A percentile compares a stretch with the other conserved stretches of the same genome.
phyloP scores from a whole-genome alignment of 2,888 invertebrate species.

The Drosophila anceps region DNA sequence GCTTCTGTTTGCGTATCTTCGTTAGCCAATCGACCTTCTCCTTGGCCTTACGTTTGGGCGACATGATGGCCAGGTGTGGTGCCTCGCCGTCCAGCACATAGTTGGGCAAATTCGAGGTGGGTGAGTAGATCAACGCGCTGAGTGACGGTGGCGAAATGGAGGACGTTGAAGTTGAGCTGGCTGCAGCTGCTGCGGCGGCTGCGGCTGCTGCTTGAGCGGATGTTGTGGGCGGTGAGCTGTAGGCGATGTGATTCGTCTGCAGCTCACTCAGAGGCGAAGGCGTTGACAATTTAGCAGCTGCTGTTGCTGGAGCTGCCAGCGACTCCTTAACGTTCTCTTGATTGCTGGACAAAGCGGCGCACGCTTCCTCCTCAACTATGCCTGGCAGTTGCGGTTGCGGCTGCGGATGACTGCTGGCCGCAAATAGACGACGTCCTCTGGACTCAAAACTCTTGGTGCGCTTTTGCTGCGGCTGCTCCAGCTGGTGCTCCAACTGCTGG shows the following conservation, averaged over 20 bases:
- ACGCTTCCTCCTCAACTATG: conserved; percentile 66
- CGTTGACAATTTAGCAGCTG: conserved; percentile 10
- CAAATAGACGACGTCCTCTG: conserved; percentile 86
- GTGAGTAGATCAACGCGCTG: conserved; percentile 86
- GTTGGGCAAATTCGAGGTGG: conserved; percentile 91
- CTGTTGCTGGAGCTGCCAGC: conserved; percentile 14
- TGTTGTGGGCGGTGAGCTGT: conserved; percentile 71
- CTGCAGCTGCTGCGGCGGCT: conserved; percentile 54
- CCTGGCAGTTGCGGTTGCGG: conserved; percentile 55
- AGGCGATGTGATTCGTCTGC: conserved; percentile 66
- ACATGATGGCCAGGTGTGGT: conserved; percentile 89
- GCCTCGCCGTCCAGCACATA: conserved; percentile 91
- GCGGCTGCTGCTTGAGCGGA: conserved; percentile 44
- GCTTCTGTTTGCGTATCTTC: conserved; percentile 87
- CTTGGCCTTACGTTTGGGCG: conserved; percentile 88
- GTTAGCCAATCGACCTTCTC: conserved; percentile 91
- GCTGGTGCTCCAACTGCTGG: conserved; percentile 11
- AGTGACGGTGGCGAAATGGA: conserved; percentile 21
- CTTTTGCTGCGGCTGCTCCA: conserved; percentile 81
- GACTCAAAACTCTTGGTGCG: conserved; percentile 83
- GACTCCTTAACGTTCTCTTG: conserved; percentile 69
- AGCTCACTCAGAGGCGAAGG: conserved; percentile 80
- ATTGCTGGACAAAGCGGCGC: conserved; percentile 64
- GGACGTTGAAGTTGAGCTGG: neutral
- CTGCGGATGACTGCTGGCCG: conserved; percentile 83